Conservation (phyloP, 2,113 vertebrate genomes). For the Hippocampus comes region DNA sequence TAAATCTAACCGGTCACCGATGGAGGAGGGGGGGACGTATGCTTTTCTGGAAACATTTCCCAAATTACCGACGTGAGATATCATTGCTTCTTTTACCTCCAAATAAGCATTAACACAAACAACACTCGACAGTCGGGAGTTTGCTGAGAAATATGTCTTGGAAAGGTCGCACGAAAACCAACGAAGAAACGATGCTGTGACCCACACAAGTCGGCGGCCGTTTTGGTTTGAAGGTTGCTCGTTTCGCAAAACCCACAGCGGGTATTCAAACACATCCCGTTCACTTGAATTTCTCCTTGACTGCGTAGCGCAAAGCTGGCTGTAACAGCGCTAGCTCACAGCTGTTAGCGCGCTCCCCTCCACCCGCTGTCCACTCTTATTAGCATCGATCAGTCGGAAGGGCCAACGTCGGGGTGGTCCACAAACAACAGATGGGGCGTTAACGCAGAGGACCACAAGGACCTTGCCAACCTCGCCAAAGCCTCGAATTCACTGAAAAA, state of each 20-base stretch:
- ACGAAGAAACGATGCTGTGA: not conserved
- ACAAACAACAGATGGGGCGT: constrained; percentile 43
- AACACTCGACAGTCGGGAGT: not conserved
- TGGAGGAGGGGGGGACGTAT: constrained; percentile 35
- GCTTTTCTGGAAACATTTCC: constrained; percentile 47
- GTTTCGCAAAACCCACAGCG: not conserved
- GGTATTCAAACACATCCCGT: not conserved
- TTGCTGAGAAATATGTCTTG: not conserved
- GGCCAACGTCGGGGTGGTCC: not conserved
- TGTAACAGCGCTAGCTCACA: not conserved
- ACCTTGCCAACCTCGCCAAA: not conserved
- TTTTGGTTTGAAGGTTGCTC: not conserved
- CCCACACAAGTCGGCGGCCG: not conserved
- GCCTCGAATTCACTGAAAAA: not conserved
- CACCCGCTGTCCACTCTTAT: constrained; percentile 38
- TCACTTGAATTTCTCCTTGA: constrained; percentile 1
- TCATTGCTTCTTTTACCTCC: constrained; percentile 6
- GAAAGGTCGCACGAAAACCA: not conserved
- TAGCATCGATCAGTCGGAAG: constrained; percentile 45
- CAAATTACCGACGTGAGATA: constrained; percentile 43
- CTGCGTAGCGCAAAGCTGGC: not conserved
- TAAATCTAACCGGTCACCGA: constrained; percentile 44
- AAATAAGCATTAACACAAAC: not conserved
- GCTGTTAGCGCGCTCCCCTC: constrained; percentile 22
- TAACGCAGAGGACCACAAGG: constrained; percentile 32